Conservation (phyloP, 2,888 invertebrate species). For the Sepiola atlantica region DNA sequence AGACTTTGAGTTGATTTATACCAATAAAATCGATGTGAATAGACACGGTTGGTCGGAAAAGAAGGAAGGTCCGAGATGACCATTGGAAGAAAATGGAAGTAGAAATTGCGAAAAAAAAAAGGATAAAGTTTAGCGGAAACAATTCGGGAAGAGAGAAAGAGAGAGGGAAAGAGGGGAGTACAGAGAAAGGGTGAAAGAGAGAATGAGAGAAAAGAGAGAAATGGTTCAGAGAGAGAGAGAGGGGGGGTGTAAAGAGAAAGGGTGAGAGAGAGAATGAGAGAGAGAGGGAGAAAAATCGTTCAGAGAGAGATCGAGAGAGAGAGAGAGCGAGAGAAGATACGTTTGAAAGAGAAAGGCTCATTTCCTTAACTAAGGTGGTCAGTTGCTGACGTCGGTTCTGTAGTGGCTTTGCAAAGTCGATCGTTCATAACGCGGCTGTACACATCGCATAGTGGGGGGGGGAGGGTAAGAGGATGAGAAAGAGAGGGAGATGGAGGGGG, state of each 20-base stretch:
- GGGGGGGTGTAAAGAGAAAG: neutral
- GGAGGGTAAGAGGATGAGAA: too few species aligned
- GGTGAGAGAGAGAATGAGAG: neutral
- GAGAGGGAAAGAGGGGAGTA: neutral
- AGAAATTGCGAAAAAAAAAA: neutral
- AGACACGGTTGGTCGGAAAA: neutral
- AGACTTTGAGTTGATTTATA: neutral
- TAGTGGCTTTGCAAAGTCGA: neutral
- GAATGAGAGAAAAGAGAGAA: neutral
- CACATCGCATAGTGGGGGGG: neutral
- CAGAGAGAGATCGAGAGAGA: neutral
- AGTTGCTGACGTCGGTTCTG: neutral
- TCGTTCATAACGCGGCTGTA: neutral
- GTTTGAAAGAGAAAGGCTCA: neutral
- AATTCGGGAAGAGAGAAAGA: neutral
- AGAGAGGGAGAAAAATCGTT: neutral
- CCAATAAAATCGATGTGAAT: neutral
- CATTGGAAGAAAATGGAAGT: neutral
- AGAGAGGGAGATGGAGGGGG: too few species aligned
- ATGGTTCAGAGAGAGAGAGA: neutral
- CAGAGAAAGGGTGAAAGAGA: neutral
- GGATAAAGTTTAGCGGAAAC: too few species aligned
- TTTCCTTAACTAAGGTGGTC: neutral
- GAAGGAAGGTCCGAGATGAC: neutral
- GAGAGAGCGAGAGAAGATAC: neutral